phyloP scores from a whole-genome alignment of 2,113 vertebrate species.

The Athene cunicularia region DNA sequence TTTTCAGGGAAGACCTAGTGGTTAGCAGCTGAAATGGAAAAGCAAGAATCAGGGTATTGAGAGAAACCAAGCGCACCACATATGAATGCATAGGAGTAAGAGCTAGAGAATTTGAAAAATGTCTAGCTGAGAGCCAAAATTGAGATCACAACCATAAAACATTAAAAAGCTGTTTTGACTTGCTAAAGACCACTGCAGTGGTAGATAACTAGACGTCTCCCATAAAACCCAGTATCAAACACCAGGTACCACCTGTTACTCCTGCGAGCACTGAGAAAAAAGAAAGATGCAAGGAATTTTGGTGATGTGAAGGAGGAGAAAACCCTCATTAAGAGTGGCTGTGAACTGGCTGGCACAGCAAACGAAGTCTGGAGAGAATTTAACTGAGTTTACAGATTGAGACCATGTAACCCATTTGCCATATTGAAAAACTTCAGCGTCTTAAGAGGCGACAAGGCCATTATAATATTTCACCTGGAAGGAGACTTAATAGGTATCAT shows the following conservation, averaged over 20 bases:
- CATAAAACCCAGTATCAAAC: constrained; percentile 4
- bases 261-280: background rate
- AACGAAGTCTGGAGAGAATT: background rate
- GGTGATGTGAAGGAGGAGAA: constrained; percentile 1
- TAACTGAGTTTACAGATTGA: background rate
- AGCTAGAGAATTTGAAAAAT: constrained; percentile 65
- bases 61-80: background rate
- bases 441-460: background rate
- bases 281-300: constrained; percentile 19
- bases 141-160: constrained; percentile 28
- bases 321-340: background rate
- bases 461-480: background rate
- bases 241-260: constrained; percentile 63
- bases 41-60: background rate
- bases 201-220: constrained; percentile 9
- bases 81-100: constrained; percentile 1
- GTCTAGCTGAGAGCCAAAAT: constrained; percentile 37
- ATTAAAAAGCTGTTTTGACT: constrained; percentile 36
- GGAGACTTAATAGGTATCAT: background rate
- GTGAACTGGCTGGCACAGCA: background rate
- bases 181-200: constrained; percentile 15
- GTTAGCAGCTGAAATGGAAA: constrained; percentile 29
- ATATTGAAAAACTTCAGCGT: background rate
- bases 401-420: background rate
- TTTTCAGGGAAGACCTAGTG: background rate